Evolutionary conservation across 2,888 invertebrate species (phyloP), one percentile per base, ranked within the genome.

Genomic region (Platerodrilus igneus): DNA sequence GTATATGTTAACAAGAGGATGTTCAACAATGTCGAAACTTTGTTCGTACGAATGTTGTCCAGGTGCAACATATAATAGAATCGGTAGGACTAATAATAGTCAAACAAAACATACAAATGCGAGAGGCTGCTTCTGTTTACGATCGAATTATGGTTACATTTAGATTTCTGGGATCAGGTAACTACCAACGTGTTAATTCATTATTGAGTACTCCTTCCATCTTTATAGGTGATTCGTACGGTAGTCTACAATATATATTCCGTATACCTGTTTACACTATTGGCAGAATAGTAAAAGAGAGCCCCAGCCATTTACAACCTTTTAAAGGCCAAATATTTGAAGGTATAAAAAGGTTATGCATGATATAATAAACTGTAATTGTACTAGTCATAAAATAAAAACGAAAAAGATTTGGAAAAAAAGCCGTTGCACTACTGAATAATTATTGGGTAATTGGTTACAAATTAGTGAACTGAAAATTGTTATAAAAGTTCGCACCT

Each of bases 201-300:
- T n/a, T n/a, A n/a, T n/a, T n/a, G n/a, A n/a, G n/a, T n/a, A n/a
- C n/a, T n/a, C n/a, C n/a, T 8, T 17, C 4, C 3, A 32, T 3
- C 4, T 20, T 23, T 38, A n/a, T 14, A 33, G 27, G 36, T 10
- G 41, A 32, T 7, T 36, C 31, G 18, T 30, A 41, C 27, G 23
- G 37, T 20, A 39, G 44, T 36, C 14, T 39, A 16, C 21, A 48
- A 30, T 44, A 37, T 41, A 41, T 41, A 34, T 41, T 33, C 10
- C 32, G 33, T 8, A 38, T 45, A 38, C 42, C 42, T 16, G 23
- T 20, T 9, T 43, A 38, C 10, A 38, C 26, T 9, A 44, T 43
- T 8, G 41, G 41, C 26, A 35, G 37, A 34, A 47, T 47, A 32
- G 27, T 46, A 8, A 36, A 34, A 17, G 41, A 42, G 33, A 15